These are phyloP conservation scores for Cuculus canorus DNA, from an alignment of 2,797 vertebrate species.

Conservation along the genomic window DNA sequence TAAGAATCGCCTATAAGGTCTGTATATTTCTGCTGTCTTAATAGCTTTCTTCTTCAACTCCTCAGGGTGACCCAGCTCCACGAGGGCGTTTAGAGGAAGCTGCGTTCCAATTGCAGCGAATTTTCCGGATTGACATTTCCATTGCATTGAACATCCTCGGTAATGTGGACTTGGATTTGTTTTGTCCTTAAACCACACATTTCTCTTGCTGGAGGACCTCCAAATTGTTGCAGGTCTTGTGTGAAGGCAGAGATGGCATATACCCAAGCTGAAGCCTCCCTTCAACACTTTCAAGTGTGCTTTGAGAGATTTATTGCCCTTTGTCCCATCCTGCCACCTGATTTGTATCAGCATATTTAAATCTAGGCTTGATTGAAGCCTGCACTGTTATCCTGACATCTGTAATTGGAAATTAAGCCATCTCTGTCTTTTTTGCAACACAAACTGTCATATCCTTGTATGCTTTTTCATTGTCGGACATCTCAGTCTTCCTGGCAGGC, in stretches of 20 bases:
- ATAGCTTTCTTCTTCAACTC: constrained; percentile 45
- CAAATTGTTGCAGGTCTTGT: constrained; percentile 52
- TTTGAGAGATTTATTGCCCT: constrained; percentile 52
- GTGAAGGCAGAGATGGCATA: constrained; percentile 42
- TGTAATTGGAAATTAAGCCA: constrained; percentile 54
- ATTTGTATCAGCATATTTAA: constrained; percentile 62
- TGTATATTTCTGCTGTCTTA: constrained; percentile 9
- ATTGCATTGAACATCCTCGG: constrained; percentile 83
- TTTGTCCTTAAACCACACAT: constrained; percentile 42
- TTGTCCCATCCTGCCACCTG: constrained; percentile 48
- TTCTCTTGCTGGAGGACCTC: constrained; percentile 49
- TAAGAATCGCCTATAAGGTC: background rate
- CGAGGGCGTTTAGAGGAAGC: constrained; percentile 81
- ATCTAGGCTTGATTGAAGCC: constrained; percentile 19
- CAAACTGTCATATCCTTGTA: background rate
- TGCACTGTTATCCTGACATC: constrained; percentile 35
- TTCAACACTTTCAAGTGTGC: constrained; percentile 38
- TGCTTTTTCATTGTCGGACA: constrained; percentile 36
- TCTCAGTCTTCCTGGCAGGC: constrained; percentile 34
- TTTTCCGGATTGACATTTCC: constrained; percentile 84
- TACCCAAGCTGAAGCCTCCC: constrained; percentile 47
- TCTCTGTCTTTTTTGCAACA: constrained; percentile 31
- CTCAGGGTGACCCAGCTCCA: constrained; percentile 66
- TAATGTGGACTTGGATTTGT: constrained; percentile 62
- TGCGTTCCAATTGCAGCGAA: constrained; percentile 79